Evolutionary conservation across 2,888 invertebrate genomes (phyloP), one percentile per base, ranked within the genome.

Genomic region (Pristionchus mayeri): DNA sequence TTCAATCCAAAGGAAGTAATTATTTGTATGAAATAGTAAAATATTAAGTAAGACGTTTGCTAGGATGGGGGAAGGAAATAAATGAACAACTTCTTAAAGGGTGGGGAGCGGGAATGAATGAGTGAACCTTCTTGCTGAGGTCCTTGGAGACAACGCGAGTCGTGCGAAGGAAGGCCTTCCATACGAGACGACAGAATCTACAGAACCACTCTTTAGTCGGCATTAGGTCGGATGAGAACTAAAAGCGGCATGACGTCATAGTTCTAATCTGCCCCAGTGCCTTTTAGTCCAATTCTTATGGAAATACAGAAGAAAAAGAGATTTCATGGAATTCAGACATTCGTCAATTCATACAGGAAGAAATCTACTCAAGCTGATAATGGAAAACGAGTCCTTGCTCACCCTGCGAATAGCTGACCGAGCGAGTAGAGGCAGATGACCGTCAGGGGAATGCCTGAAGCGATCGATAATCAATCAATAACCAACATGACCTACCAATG

Each of bases 361-460:
- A n/a, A n/a, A n/a, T n/a, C n/a, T n/a, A n/a, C n/a, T n/a, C n/a
- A n/a, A n/a, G n/a, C n/a, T n/a, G 7, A n/a, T 75, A 24, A 40
- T 16, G 40, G 27, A 18, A n/a, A 24, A 75, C 40, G 30, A 84
- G n/a, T n/a, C 60, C 76, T 88, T 88, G 75, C 90, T 27, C 27
- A 90, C 52, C 86, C 88, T 18, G 92, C 92, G 81, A 92, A 92
- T 21, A 91, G 84, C 48, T 86, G 80, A 85, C 92, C 92, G 40
- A 92, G 87, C 44, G 88, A 88, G 85, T 90, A 89, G 11, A 92
- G 87, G 50, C 88, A 86, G 85, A 92, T 89, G 85, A 92, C 88
- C 71, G 92, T 89, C 78, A 92, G 87, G 37, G 92, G 92, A 83
- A 92, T 92, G 27, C 90, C 80, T 80, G 80, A 80, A 75, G 13